Conservation (phyloP, 2,888 invertebrate genomes). For the Scaptomyza reducta region DNA sequence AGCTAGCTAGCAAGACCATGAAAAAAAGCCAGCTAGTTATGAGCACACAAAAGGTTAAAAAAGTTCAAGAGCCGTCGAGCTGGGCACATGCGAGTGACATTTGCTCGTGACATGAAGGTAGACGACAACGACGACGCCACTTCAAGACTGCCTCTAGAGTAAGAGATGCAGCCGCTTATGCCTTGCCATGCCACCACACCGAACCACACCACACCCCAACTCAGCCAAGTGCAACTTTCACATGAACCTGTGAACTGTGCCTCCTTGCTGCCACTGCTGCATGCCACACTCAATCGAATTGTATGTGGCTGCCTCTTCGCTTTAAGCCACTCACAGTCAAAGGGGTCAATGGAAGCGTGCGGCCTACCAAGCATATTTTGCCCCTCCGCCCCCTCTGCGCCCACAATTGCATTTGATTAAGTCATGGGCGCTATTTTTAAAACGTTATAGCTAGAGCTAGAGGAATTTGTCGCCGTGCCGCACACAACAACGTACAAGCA, state of each 20-base stretch:
- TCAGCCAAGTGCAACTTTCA: slow-evolving; percentile 67
- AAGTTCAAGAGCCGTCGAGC: slow-evolving; percentile 73
- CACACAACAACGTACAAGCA: background rate
- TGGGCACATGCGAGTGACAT: slow-evolving; percentile 74
- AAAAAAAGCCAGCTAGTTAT: slow-evolving; percentile 57
- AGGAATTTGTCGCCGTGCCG: slow-evolving; percentile 59
- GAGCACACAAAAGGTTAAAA: slow-evolving; percentile 74
- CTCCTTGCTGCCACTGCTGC: slow-evolving; percentile 8
- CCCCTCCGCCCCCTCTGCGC: background rate
- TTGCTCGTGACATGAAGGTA: slow-evolving; percentile 76
- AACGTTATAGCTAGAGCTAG: slow-evolving; percentile 37
- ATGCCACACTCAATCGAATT: slow-evolving; percentile 21
- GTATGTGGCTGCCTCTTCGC: slow-evolving; percentile 12
- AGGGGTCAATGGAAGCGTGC: slow-evolving; percentile 74
- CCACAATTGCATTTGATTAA: slow-evolving; percentile 68
- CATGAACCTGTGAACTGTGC: slow-evolving; percentile 75
- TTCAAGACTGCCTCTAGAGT: slow-evolving; percentile 57
- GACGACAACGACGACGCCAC: slow-evolving; percentile 53
- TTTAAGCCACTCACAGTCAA: slow-evolving; percentile 33
- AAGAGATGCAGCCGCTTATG: background rate
- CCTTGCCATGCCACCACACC: background rate
- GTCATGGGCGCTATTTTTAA: slow-evolving; percentile 76
- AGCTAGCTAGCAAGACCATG: background rate
- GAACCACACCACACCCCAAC: no score
- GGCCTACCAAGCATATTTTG: slow-evolving; percentile 17